phyloP scores from a whole-genome alignment of 2,113 vertebrate species.

The Monarcha castaneiventris region DNA sequence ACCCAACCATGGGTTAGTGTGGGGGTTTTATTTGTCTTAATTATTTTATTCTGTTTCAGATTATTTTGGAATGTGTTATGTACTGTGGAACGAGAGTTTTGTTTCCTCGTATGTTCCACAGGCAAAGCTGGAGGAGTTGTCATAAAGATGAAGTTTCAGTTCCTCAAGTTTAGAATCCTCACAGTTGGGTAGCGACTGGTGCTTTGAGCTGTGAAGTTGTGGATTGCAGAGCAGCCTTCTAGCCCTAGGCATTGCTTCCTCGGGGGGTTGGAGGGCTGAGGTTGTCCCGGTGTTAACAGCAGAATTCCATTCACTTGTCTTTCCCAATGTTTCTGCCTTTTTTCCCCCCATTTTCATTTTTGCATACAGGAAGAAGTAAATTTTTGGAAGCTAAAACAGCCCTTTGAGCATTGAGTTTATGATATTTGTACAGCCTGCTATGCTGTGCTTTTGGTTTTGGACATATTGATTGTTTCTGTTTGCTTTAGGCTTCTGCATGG shows the following conservation, averaged over 20 bases:
- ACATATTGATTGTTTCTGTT: neutral
- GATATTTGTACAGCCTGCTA: neutral
- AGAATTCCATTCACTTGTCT: neutral
- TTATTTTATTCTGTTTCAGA: neutral
- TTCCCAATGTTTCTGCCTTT: neutral
- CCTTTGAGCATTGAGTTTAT: neutral
- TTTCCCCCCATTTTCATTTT: neutral
- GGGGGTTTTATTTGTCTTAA: neutral
- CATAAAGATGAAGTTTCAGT: neutral
- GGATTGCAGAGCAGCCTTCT: neutral
- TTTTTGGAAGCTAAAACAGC: neutral
- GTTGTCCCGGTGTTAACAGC: neutral
- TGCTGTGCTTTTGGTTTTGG: neutral
- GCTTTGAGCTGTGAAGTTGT: neutral
- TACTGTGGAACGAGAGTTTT: neutral
- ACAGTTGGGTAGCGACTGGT: neutral
- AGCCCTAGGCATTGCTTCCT: neutral
- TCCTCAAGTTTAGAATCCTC: neutral
- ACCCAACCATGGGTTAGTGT: constrained; percentile 85
- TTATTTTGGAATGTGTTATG: neutral
- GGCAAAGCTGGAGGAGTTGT: neutral
- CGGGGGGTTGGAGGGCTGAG: neutral
- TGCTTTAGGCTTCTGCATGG: neutral
- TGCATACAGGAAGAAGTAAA: neutral
- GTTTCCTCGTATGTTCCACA: neutral